Evolutionary conservation across 2,797 vertebrate genomes (phyloP).

Genomic region (Myiothlypis chrysogaster): DNA sequence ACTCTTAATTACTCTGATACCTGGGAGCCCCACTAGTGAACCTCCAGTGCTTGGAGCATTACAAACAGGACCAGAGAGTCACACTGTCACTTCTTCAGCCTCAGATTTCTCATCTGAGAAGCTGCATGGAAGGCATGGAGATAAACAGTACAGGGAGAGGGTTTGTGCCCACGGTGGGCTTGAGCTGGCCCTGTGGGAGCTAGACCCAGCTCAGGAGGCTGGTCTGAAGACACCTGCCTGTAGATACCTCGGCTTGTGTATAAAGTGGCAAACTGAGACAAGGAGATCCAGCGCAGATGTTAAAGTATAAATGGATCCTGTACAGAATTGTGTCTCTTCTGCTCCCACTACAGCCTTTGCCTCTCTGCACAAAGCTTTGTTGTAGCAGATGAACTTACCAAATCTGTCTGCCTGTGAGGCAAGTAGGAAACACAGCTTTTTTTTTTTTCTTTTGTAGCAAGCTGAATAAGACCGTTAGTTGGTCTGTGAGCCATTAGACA

Average conservation of each 20-base stretch:
- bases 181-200: neutral
- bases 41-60: neutral
- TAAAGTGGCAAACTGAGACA: neutral
- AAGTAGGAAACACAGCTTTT: too few relatives aligned
- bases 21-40: neutral
- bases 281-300: rapidly evolving
- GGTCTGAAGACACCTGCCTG: neutral
- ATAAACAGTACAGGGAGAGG: neutral
- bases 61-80: neutral
- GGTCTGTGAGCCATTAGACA: neutral
- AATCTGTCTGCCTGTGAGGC: neutral
- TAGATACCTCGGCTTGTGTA: neutral
- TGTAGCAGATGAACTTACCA: neutral
- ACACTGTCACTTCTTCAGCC: neutral
- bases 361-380: neutral
- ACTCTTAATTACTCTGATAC: neutral
- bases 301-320: neutral
- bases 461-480: neutral
- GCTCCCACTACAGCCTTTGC: neutral
- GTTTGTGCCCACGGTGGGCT: neutral
- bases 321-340: neutral
- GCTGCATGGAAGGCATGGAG: neutral
- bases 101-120: neutral
- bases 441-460: neutral
- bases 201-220: neutral